phyloP scores from a whole-genome alignment of 2,113 vertebrate species.

The Theristicus caerulescens region DNA sequence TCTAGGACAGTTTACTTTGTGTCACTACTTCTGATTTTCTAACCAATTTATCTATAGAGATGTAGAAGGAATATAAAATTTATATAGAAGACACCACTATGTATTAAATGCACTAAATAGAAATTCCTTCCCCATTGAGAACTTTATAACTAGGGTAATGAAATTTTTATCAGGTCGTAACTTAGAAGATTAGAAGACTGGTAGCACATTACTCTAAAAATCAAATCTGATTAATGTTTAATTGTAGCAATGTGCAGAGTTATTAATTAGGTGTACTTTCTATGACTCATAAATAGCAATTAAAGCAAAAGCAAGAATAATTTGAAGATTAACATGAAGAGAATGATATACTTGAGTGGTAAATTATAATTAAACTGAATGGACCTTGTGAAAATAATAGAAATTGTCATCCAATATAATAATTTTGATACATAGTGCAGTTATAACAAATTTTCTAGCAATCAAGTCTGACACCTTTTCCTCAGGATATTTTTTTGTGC shows the following conservation, averaged over 20 bases:
- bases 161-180: conserved; percentile 63
- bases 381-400: conserved; percentile 54
- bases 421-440: conserved; percentile 44
- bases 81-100: neutral
- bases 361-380: conserved; percentile 47
- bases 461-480: conserved; percentile 33
- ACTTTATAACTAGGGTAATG: conserved; percentile 48
- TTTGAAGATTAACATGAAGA: conserved; percentile 60
- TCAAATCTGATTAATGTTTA: conserved; percentile 75
- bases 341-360: conserved; percentile 40
- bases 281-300: conserved; percentile 61
- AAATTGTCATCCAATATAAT: conserved; percentile 39
- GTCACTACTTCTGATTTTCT: conserved; percentile 3
- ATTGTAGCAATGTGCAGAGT: conserved; percentile 56
- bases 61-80: neutral
- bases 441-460: conserved; percentile 23
- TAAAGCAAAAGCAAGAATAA: conserved; percentile 58
- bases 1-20: neutral
- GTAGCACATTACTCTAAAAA: conserved; percentile 63
- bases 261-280: conserved; percentile 68
- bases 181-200: conserved; percentile 53
- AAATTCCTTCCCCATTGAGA: conserved; percentile 42
- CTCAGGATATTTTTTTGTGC: neutral
- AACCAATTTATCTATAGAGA: neutral
- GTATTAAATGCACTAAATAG: neutral